Percentiles rank a stretch among this genome's conserved stretches.
Conservation (phyloP, 2,888 invertebrate species). For the Dilophus febrilis region DNA sequence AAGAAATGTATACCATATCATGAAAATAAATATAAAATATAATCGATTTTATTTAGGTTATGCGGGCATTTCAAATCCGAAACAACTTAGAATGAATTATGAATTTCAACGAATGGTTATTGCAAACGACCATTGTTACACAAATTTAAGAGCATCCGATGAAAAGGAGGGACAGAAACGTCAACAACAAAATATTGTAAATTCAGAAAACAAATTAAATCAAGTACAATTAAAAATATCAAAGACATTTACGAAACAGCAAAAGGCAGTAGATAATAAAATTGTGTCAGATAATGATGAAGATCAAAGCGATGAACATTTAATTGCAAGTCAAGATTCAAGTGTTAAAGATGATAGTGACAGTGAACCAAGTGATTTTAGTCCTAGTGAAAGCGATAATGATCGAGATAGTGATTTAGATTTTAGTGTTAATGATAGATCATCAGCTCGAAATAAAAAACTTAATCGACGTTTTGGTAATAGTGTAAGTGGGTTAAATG, state of each 20-base stretch:
- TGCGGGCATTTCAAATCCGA: slow-evolving; percentile 23
- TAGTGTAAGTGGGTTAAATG: too few species aligned
- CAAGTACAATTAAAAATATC: not conserved
- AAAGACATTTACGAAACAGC: not conserved
- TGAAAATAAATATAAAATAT: too few species aligned
- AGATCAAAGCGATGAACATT: not conserved
- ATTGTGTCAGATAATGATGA: not conserved
- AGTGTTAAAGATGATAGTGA: slow-evolving; percentile 28
- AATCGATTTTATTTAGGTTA: slow-evolving; percentile 17
- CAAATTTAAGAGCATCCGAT: slow-evolving; percentile 17
- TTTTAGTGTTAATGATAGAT: slow-evolving; percentile 38
- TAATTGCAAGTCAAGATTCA: not conserved
- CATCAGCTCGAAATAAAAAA: slow-evolving; percentile 5
- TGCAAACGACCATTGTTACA: slow-evolving; percentile 69
- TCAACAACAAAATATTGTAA: too few species aligned
- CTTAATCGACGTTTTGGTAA: too few species aligned
- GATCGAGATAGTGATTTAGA: slow-evolving; percentile 43
- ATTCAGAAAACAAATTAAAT: too few species aligned
- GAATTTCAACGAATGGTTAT: slow-evolving; percentile 32
- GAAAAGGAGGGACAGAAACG: not conserved
- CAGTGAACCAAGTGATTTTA: slow-evolving; percentile 32
- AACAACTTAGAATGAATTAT: slow-evolving; percentile 22
- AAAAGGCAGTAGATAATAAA: not conserved
- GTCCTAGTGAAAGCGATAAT: slow-evolving; percentile 34
- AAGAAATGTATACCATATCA: too few species aligned